Evolutionary conservation across 2,888 invertebrate species (phyloP), one percentile per base, ranked within the genome.

Genomic region (Abrostola tripartita): DNA sequence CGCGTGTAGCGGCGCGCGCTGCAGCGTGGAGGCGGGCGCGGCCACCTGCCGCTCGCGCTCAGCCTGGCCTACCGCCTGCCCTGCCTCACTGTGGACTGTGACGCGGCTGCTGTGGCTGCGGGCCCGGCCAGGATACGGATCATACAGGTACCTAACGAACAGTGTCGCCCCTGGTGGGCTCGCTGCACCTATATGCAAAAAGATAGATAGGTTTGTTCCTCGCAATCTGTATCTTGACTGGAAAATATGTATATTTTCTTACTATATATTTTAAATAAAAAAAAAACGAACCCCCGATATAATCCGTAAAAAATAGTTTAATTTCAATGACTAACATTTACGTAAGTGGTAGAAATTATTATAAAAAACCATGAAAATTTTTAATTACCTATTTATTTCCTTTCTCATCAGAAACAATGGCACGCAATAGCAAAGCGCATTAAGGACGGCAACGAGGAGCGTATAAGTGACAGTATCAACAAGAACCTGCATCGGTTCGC

Each of bases 11-110:
- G 96, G 88, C 96, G 97, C 60, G 96, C 97, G 92, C 85, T 98
- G 77, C 96, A 92, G 97, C 47, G 95, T 98, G 12, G 99, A 99
- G 86, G 96, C 98, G 99, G 99, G 0, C 97, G 98, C 85, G 99
- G 98, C 0, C 98, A 98, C 88, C 92, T 98, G 42, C 97, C 97
- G 49, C 96, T 97, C 0, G 95, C 97, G 10, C 86, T 99, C 53
- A 95, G 97, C 0, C 92, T 97, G 5, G 96, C 96, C 66, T 96
- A 97, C 87, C 88, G 94, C 37, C 90, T 97, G 61, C 96, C 96
- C 44, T 97, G 98, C 36, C 92, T 99, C 11, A 98, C 98, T 0
- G 95, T 99, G 0, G 99, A 99, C 90, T 97, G 97, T 8, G 96
- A 97, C 24, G 86, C 91, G 9, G 85, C 88, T 0, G 85, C 88